These are phyloP conservation scores for Tetramorium bicarinatum DNA, from an alignment of 2,888 invertebrate species.

Conservation along the genomic window DNA sequence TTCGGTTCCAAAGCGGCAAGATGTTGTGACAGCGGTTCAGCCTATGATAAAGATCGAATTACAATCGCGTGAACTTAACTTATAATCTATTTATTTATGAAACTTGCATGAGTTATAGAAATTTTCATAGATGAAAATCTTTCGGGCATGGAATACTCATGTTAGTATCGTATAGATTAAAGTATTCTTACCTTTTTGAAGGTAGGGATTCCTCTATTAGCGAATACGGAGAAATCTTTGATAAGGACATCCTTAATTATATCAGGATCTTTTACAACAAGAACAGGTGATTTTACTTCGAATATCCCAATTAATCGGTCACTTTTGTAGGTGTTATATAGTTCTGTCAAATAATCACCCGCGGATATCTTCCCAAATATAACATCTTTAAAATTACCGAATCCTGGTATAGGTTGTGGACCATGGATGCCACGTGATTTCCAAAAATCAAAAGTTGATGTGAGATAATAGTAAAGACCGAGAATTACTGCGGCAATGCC, in stretches of 20 bases:
- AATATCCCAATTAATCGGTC: conserved; percentile 21
- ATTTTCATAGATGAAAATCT: too few species aligned
- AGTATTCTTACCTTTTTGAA: neutral
- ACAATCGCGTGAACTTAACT: neutral
- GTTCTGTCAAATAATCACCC: neutral
- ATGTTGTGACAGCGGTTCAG: conserved; percentile 16
- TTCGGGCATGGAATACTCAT: too few species aligned
- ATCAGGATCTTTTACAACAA: conserved; percentile 16
- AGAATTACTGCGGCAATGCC: neutral
- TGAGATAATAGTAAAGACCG: neutral
- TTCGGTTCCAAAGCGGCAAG: conserved; percentile 83
- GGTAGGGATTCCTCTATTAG: neutral
- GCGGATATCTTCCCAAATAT: neutral
- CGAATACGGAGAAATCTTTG: conserved; percentile 36
- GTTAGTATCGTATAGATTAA: neutral
- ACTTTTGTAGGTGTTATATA: conserved; percentile 9
- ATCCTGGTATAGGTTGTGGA: neutral
- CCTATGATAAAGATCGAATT: neutral
- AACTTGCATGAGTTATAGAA: neutral
- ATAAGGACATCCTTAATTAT: conserved; percentile 48
- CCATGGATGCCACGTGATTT: neutral
- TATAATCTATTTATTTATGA: neutral
- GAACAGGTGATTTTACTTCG: neutral
- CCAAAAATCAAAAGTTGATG: conserved; percentile 10
- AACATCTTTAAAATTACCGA: conserved; percentile 4